Evolutionary conservation across 2,888 invertebrate genomes (phyloP).

Genomic region (Sarcophaga caerulescens): DNA sequence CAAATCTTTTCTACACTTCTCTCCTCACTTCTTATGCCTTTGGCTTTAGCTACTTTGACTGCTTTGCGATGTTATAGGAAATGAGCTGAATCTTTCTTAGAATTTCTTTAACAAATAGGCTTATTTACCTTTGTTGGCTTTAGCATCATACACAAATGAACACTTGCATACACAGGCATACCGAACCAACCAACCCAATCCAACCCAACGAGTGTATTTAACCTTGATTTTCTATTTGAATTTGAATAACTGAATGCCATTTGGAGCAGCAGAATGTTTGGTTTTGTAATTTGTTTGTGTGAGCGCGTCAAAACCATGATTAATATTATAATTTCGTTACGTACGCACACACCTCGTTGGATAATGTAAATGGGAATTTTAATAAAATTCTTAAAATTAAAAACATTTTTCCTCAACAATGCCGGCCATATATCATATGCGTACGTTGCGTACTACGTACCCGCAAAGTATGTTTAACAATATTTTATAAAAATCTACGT

Average conservation of each 20-base stretch:
- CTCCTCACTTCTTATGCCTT: no score
- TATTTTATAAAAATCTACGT: neutral
- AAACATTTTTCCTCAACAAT: conserved; percentile 58
- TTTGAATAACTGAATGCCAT: conserved; percentile 56
- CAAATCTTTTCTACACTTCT: neutral
- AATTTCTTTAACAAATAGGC: conserved; percentile 64
- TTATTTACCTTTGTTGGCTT: conserved; percentile 59
- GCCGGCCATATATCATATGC: conserved; percentile 31
- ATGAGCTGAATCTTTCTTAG: conserved; percentile 53
- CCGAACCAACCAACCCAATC: no score
- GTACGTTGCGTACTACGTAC: neutral
- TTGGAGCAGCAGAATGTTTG: conserved; percentile 46
- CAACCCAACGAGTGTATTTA: neutral
- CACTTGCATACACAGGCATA: neutral
- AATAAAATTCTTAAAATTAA: conserved; percentile 53
- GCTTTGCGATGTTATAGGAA: conserved; percentile 47
- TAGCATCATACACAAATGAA: conserved; percentile 2
- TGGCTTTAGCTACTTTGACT: conserved; percentile 2
- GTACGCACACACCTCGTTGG: conserved; percentile 23
- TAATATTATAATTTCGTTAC: conserved; percentile 43
- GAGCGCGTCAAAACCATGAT: conserved; percentile 39
- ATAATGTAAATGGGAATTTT: conserved; percentile 21
- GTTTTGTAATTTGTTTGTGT: conserved; percentile 8
- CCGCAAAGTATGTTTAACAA: neutral
- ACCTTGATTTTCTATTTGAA: conserved; percentile 55